These are phyloP conservation scores for Hippocampus abdominalis DNA, from an alignment of 2,113 vertebrate species.

Conservation along the genomic window DNA sequence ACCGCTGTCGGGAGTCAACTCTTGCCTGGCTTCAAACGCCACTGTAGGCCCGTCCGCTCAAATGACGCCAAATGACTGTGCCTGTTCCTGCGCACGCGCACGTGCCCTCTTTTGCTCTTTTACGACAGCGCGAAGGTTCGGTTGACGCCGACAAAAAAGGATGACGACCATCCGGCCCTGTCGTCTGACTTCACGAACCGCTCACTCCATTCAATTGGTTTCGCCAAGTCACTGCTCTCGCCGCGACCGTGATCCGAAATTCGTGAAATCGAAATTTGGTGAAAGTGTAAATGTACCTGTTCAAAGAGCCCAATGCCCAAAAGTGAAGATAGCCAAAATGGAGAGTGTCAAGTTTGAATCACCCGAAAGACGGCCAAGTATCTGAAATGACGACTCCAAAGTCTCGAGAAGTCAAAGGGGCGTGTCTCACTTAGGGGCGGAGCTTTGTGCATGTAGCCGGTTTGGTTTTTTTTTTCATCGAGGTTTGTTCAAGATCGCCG, in stretches of 20 bases:
- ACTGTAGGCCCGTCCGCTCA: constrained; percentile 9
- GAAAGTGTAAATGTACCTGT: background rate
- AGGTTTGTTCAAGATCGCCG: too few species aligned
- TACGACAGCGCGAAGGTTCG: background rate
- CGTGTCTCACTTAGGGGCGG: too few species aligned
- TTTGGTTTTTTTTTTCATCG: too few species aligned
- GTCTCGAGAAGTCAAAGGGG: too few species aligned
- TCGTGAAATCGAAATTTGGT: too few species aligned
- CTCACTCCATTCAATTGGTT: background rate
- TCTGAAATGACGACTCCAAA: too few species aligned
- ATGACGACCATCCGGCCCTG: background rate
- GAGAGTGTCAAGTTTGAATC: too few species aligned
- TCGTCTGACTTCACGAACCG: background rate
- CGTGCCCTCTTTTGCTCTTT: background rate
- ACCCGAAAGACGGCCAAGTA: too few species aligned
- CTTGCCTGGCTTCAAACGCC: constrained; percentile 15
- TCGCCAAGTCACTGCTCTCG: background rate
- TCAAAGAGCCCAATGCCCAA: background rate
- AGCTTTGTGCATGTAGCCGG: too few species aligned
- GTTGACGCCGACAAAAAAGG: background rate
- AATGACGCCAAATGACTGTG: constrained; percentile 3
- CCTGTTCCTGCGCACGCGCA: background rate
- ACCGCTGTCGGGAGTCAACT: constrained; percentile 27
- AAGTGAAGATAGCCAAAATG: too few species aligned
- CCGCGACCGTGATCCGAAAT: background rate